Conservation (phyloP, 2,797 vertebrate species). For the Sebastes wilsoni region DNA sequence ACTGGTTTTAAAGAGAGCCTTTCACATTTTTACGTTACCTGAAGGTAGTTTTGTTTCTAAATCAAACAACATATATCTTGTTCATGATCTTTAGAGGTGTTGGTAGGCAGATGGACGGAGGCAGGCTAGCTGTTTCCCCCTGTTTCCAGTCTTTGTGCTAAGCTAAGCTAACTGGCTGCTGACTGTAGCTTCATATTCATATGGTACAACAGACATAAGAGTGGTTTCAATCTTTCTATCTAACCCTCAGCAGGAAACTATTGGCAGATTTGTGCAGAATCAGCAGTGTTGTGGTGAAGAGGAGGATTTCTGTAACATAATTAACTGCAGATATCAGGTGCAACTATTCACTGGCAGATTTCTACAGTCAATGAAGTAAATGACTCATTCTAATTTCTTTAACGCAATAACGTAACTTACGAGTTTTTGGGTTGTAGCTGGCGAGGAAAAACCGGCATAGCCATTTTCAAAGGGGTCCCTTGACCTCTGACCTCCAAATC, state of each 20-base stretch:
- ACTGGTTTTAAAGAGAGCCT: too few relatives aligned
- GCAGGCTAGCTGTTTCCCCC: neutral
- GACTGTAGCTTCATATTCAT: neutral
- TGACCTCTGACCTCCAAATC: too few relatives aligned
- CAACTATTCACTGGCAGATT: neutral
- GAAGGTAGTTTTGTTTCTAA: too few relatives aligned
- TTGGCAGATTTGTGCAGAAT: neutral
- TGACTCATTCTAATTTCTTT: neutral
- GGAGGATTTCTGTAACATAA: neutral
- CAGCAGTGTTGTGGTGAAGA: neutral
- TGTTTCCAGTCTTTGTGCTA: neutral
- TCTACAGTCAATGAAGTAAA: neutral
- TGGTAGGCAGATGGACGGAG: neutral
- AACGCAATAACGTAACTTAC: too few relatives aligned
- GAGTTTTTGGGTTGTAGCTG: too few relatives aligned
- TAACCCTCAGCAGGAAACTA: neutral
- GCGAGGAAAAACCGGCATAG: too few relatives aligned
- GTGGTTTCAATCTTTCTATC: neutral
- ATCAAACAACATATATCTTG: neutral
- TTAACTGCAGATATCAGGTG: neutral
- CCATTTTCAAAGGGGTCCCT: too few relatives aligned
- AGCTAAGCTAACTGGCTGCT: neutral
- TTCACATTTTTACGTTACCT: too few relatives aligned
- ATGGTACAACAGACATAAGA: neutral
- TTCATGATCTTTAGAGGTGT: neutral